Evolutionary conservation across 64 coral and sea anemone species (phyloP), one percentile per base, ranked within the genome.

Genomic region (Catalaphyllia jardinei): DNA sequence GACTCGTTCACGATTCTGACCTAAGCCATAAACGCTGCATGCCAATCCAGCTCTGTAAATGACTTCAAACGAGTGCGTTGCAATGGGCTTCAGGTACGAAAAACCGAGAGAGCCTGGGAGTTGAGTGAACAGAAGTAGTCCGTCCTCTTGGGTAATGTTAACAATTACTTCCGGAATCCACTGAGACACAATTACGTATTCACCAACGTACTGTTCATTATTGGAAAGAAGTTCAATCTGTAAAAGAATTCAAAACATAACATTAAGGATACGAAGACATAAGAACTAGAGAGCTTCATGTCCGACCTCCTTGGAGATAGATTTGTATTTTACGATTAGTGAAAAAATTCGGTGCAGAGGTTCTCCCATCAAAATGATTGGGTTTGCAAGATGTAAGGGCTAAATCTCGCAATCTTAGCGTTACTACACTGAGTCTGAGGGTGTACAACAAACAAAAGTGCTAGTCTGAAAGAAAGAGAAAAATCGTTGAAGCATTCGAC

Each of bases 1-100:
- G 52, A 99, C 67, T 64, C 91, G 87, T 82, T 99, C 97, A 19
- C 95, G 91, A 76, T 99, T 90, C 75, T 99, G 97, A 1, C 97
- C 97, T 52, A 99, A 52, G 10, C 94, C 91, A 31, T 99, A 95
- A 0, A 88, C 88, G 25, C 71, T 76, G 60, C 97, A 99, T 28
- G 86, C 76, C 12, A 95, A 83, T 57, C 97, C 97, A 50, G 78
- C 62, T 55, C 87, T 87, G 64, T 99, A 99, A 51, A 99, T 89
- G 29, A 99, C 83, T 33, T 99, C 91, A 25, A 99, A 93, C 33
- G 74, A 76, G 27, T 91, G 91, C 11, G 50, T 81, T 78, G 91
- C 49, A 31, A 90, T 80, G 27, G 84, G 93, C 22, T 91, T 99
- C 2, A 99, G 93, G 89, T 89, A 91, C 27, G 94, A 90, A 22